Evolutionary conservation across 2,113 vertebrate species (phyloP).

Genomic region (Thamnaconus septentrionalis): DNA sequence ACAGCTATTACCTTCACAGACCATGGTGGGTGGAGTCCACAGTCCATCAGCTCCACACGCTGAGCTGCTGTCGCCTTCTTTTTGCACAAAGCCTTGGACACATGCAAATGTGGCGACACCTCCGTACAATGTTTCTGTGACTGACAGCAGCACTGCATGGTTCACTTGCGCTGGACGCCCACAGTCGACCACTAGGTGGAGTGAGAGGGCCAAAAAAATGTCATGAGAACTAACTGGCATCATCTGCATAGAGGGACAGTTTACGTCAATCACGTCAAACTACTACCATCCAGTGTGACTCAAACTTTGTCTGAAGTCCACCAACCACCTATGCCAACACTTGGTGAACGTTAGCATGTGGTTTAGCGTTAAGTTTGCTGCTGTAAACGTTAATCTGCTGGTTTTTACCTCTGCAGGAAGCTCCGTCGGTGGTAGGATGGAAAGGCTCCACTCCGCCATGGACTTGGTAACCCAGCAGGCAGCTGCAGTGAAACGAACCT

Average conservation of each 20-base stretch:
- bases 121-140: slow-evolving; percentile 59
- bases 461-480: slow-evolving; percentile 80
- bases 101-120: slow-evolving; percentile 65
- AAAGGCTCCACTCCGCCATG: slow-evolving; percentile 76
- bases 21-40: slow-evolving; percentile 64
- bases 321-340: no score
- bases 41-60: slow-evolving; percentile 68
- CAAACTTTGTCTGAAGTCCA: no score
- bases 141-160: slow-evolving; percentile 29
- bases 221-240: no score
- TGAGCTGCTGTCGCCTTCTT: slow-evolving; percentile 60
- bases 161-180: slow-evolving; percentile 50
- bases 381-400: no score
- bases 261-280: no score
- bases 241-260: no score
- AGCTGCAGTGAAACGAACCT: slow-evolving; percentile 85
- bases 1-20: slow-evolving; percentile 83
- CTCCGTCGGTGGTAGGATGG: slow-evolving; percentile 57
- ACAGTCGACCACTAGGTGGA: slow-evolving; percentile 72
- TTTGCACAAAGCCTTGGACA: slow-evolving; percentile 65
- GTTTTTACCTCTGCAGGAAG: slow-evolving; percentile 80
- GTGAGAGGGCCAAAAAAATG: background rate
- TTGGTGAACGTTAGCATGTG: no score
- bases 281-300: no score
- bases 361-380: no score